Percentiles rank a stretch among this genome's conserved stretches.
Evolutionary conservation across 2,113 vertebrate genomes (phyloP).

Genomic region (Paratilapia polleni): DNA sequence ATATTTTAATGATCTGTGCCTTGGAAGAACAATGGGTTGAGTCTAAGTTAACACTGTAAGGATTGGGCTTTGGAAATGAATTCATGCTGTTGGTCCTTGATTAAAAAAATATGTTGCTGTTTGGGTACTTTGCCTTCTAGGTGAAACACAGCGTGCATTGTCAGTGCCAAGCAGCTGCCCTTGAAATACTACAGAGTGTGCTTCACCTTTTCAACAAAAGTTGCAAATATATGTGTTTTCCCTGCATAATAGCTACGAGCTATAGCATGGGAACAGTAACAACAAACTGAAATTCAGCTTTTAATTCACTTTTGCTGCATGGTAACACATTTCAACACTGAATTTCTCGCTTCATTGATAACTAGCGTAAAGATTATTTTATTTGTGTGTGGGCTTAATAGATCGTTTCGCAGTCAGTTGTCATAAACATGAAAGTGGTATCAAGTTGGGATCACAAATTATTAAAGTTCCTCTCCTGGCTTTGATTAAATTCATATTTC

Average conservation of each 20-base stretch:
- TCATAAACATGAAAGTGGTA: not conserved
- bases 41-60: conserved; percentile 8
- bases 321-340: not conserved
- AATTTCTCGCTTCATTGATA: not conserved
- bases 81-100: conserved; percentile 40
- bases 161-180: conserved; percentile 31
- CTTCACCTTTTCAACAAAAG: conserved; percentile 14
- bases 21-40: not conserved
- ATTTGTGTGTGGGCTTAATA: not conserved
- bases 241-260: not conserved
- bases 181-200: conserved; percentile 38
- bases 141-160: conserved; percentile 20
- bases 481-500: not conserved
- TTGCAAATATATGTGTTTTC: not conserved
- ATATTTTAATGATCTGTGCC: conserved; percentile 43
- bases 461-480: not conserved
- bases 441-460: not conserved
- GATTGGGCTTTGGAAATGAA: not conserved
- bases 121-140: conserved; percentile 18
- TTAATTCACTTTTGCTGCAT: not conserved
- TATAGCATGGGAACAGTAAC: not conserved
- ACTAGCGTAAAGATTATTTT: not conserved
- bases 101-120: conserved; percentile 23
- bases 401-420: not conserved
- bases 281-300: not conserved